phyloP scores from a whole-genome alignment of 2,797 vertebrate species.

The Spondyliosoma cantharus region DNA sequence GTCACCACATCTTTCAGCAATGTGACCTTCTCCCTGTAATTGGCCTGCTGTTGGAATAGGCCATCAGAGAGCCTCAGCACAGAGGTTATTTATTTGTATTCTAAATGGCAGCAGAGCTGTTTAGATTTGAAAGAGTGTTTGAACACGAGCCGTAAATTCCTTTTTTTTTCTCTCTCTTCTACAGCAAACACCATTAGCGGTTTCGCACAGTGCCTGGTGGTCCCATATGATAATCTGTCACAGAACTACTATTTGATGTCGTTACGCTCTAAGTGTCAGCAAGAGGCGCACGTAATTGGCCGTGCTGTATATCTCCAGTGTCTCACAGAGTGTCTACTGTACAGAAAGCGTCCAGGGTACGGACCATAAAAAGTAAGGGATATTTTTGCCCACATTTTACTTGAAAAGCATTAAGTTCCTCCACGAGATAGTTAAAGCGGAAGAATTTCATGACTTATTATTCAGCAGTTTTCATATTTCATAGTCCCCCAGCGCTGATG shows the following conservation, averaged over 20 bases:
- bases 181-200: slow-evolving; percentile 21
- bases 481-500: slow-evolving; percentile 55
- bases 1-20: not conserved
- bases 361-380: not conserved
- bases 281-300: slow-evolving; percentile 32
- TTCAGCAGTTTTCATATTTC: slow-evolving; percentile 56
- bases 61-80: not conserved
- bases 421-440: slow-evolving; percentile 31
- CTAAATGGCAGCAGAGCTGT: slow-evolving; percentile 5
- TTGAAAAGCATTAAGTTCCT: slow-evolving; percentile 29
- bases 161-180: not conserved
- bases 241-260: slow-evolving; percentile 18
- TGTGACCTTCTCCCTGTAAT: slow-evolving; percentile 5
- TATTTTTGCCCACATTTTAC: not conserved
- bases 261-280: slow-evolving; percentile 20
- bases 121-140: slow-evolving; percentile 7
- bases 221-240: slow-evolving; percentile 34
- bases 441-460: slow-evolving; percentile 39
- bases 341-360: not conserved
- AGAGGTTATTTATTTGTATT: not conserved
- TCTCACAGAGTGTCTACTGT: not conserved
- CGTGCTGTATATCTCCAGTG: not conserved
- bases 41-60: not conserved
- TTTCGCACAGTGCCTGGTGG: slow-evolving; percentile 1
- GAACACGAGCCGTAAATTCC: not conserved